Base-by-base conservation (phyloP, 2,797 vertebrate species). In the Acanthurus tractus region DNA sequence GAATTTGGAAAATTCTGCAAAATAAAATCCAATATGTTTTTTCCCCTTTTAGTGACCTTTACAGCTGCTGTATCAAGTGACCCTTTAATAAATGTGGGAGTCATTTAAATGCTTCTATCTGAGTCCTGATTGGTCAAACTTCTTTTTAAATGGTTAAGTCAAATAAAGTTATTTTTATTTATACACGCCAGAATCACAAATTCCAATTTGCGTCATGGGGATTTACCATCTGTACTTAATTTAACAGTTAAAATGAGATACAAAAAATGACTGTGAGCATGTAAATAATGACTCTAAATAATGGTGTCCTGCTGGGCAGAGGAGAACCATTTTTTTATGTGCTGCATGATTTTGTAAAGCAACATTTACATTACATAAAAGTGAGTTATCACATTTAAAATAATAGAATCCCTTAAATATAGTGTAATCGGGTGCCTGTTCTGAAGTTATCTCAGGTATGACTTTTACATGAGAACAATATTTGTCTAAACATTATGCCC, bases 11-110 rank as follows among this genome's bases (percentile, higher is more conserved):
- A 64, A 34, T 56, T 67, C 49, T 36, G 15, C 8, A 42, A 54
- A 68, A 83, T 54, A 53, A 68, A 79, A 69, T 12, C 20, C 4
- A 72, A 14, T 0, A 12, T 48, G 25, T 44, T 44, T 0, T 25
- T 25, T 45, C 34, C 62, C 59, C 64, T 15, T 17, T 14, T 44
- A 18, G 20, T 49, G 29, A 64, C 29, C 25, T 58, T 3, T 53
- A n/a, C 34, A 29, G 38, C 22, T 58, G 64, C 0, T 42, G 22
- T 18, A 46, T 18, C 50, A 1, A 34, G 49, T 73, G 18, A 0
- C 48, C 14, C 2, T 54, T 64, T 69, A 22, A 72, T 38, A 42
- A 64, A 76, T 38, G 44, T 22, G 8, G 5, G 13, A 55, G 13
- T 40, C 38, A 62, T 34, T 1, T 13, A 38, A 68, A 44, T 29